These are phyloP conservation scores for Silurus aristotelis DNA, from an alignment of 2,797 vertebrate genomes.

Conservation along the genomic window DNA sequence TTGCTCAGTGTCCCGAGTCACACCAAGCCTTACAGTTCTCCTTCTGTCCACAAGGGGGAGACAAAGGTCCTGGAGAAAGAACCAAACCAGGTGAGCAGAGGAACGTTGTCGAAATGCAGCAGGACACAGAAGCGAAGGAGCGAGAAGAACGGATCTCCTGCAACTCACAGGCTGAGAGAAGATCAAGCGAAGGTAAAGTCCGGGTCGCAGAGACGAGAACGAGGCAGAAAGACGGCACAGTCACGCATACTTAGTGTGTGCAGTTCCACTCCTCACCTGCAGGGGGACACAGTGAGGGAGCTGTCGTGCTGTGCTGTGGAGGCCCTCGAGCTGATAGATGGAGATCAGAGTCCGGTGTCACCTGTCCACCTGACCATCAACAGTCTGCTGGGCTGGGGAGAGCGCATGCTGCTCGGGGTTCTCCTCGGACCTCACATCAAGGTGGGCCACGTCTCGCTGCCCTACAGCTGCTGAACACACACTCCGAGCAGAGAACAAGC, in stretches of 20 bases:
- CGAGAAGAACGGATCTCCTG: conserved; percentile 7
- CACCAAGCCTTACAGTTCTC: neutral
- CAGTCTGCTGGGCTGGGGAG: conserved; percentile 77
- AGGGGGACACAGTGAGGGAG: conserved; percentile 39
- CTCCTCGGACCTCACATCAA: conserved; percentile 68
- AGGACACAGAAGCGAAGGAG: conserved; percentile 42
- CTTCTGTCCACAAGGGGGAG: conserved; percentile 47
- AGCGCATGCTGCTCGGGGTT: conserved; percentile 71
- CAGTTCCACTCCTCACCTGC: conserved; percentile 33
- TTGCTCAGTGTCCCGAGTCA: neutral
- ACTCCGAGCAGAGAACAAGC: no score
- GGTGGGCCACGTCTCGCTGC: conserved; percentile 71
- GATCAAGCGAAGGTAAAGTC: conserved; percentile 23
- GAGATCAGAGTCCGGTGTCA: conserved; percentile 63
- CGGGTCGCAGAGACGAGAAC: conserved; percentile 13
- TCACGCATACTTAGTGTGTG: neutral
- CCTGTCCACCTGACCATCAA: conserved; percentile 71
- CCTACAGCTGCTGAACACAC: conserved; percentile 69
- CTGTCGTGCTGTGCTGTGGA: conserved; percentile 47
- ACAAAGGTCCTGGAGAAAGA: conserved; percentile 20
- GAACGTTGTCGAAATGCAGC: conserved; percentile 27
- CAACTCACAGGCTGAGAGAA: conserved; percentile 25
- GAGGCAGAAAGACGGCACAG: conserved; percentile 24
- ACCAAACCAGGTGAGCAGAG: conserved; percentile 23
- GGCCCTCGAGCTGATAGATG: conserved; percentile 54